Evolutionary conservation across 2,113 vertebrate species (phyloP), one percentile per base, ranked within the genome.

Genomic region (Elachura formosa): DNA sequence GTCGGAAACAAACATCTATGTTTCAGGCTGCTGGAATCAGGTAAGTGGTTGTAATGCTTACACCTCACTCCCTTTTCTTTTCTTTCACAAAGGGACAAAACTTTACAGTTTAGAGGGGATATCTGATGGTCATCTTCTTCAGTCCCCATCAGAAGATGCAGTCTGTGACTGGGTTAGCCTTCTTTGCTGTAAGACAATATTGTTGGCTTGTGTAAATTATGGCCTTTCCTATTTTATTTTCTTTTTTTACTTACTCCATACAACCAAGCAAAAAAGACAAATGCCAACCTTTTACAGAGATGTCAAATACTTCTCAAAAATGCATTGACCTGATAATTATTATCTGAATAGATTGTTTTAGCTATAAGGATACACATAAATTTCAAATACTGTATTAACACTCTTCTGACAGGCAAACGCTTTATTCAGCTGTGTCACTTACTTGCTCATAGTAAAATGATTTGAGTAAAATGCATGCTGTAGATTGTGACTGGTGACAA

Each of bases 61-160:
- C 17, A 0, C 9, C 19, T 1, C 5, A 14, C 7, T 10, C 16
- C 8, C 9, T 46, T 48, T 26, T 28, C 6, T 43, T 38, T 19
- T 34, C 14, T 26, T 64, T 69, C 51, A 29, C 20, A 46, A 16
- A 48, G 33, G 6, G 19, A 63, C 7, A 67, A 24, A 74, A 38
- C 40, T 10, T 56, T 5, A 29, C 19, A 33, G 4, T 18, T 73
- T 26, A 45, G 61, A 85, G 33, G 7, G 14, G 15, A 6, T 3
- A 0, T 55, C 24, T 52, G 26, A 21, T 74, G 19, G 1, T 33
- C 15, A 24, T 21, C 12, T 43, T 34, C 26, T 85, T 26, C 46
- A 67, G 4, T 4, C 2, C n/a, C n/a, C n/a, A n/a, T n/a, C n/a
- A n/a, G n/a, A n/a, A n/a, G n/a, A 41, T 21, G 14, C 7, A 83